A percentile compares a stretch with the other conserved stretches of the same genome.
Evolutionary conservation across 2,797 vertebrate genomes (phyloP).

Genomic region (Eupleurogrammus muticus): DNA sequence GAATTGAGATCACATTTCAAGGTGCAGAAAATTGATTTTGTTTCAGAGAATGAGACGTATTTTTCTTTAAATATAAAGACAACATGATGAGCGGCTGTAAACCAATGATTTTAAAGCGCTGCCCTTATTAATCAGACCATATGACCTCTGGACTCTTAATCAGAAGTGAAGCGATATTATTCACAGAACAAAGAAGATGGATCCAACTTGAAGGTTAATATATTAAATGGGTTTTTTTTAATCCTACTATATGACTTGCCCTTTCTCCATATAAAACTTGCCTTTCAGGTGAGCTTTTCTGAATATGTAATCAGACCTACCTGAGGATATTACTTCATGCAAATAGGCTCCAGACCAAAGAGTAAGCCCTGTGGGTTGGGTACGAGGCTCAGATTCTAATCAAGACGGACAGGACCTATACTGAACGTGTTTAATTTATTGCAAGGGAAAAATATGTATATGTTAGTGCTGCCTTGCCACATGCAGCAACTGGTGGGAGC

Average conservation of each 20-base stretch:
- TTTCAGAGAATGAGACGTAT: neutral
- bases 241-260: constrained; percentile 33
- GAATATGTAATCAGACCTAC: constrained; percentile 35
- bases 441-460: constrained; percentile 10
- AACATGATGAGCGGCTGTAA: neutral
- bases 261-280: constrained; percentile 41
- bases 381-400: constrained; percentile 6
- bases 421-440: constrained; percentile 2
- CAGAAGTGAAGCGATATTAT: neutral
- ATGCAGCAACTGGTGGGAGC: constrained; percentile 57
- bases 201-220: neutral
- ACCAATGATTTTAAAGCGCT: neutral
- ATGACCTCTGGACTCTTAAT: neutral
- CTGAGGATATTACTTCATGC: constrained; percentile 45
- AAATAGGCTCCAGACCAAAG: constrained; percentile 27
- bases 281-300: constrained; percentile 28
- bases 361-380: constrained; percentile 27
- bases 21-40: neutral
- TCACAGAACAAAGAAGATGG: constrained; percentile 1
- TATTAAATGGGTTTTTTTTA: constrained; percentile 9
- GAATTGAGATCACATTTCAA: neutral
- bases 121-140: neutral
- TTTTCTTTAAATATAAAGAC: neutral
- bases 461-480: constrained; percentile 14
- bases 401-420: constrained; percentile 3